Evolutionary conservation across 2,113 vertebrate species (phyloP), one percentile per base, ranked within the genome.

Genomic region (Coturnix japonica): DNA sequence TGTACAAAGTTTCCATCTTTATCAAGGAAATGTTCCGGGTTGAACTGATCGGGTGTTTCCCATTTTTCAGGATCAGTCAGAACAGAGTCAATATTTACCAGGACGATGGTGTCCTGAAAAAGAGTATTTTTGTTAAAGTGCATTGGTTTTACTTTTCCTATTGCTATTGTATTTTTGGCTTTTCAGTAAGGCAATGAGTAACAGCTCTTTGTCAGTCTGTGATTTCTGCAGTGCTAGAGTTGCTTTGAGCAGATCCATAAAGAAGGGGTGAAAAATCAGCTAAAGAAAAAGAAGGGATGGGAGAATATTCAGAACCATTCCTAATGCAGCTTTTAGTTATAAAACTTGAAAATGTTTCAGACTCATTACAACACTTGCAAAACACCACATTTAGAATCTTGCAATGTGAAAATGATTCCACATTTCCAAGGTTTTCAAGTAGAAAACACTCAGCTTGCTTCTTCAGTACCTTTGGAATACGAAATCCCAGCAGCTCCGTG

Each of bases 21-120:
- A 81, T 97, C 95, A 81, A 97, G 91, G 70, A 97, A 96, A 65
- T 96, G 95, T 31, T 78, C 44, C 2, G 95, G 87, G 65, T 95
- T 97, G 94, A 97, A 97, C 49, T 95, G 79, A 37, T 53, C 15
- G 14, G 95, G 95, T n/a, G 80, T 96, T 78, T 96, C 91, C 97
- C 95, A 97, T 90, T 88, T 89, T 61, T 20, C 79, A 28, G 96
- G 93, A 81, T 96, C 91, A 30, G 46, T 37, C 33, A 97, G 70
- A 81, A 95, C 90, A 19, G 97, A 97, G 19, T 91, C 89, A 81
- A 97, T 83, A 57, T 94, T 95, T 57, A 79, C 43, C 47, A 96
- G 65, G 79, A 97, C 25, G 4, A 75, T 0, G 5, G 97, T 97
- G 7, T 95, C 67, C 97, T 97, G 76, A 22, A 78, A 88, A 74